Evolutionary conservation across 2,113 vertebrate genomes (phyloP), one percentile per base, ranked within the genome.

Genomic region (Nansenia antarctica): DNA sequence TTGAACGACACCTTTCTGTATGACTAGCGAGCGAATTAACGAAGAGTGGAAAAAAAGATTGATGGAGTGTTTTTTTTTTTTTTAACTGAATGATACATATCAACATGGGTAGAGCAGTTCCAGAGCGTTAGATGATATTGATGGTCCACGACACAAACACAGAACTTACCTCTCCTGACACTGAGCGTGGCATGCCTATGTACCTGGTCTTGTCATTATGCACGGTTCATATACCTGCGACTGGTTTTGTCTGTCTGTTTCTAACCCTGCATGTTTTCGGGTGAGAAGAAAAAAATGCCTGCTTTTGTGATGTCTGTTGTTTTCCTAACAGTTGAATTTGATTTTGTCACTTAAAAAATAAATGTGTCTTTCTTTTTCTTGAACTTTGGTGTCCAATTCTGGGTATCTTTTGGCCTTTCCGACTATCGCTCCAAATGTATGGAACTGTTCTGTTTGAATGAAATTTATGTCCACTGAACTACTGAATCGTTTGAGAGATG

Each of bases 241-340:
- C 45, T 49, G 2, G 6, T 15, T 49, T 12, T 22, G 45, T 8
- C 20, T 49, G 45, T 49, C 45, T 49, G 7, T 5, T n/a, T 54
- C 52, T 9, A 9, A 5, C 7, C 68, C 74, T 80, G 87, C 89
- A 88, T 87, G 86, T 71, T 69, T 71, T 69, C 65, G 58, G 67
- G 66, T 65, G 54, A 82, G 85, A n/a, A n/a, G n/a, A n/a, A n/a
- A n/a, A n/a, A n/a, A 81, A 87, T 77, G 86, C 81, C 62, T 78
- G 81, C 84, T 27, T 26, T 26, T 26, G 22, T 81, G 81, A 79
- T 86, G 80, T 87, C 77, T 84, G 83, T 87, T 87, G 79, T n/a
- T n/a, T n/a, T n/a, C n/a, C n/a, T 89, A 90, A 90, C 87, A 86
- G 82, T 82, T 88, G 76, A 85, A 82, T 73, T 78, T 85, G 83